phyloP scores from a whole-genome alignment of 2,888 invertebrate genomes.

The Cephonodes hylas region DNA sequence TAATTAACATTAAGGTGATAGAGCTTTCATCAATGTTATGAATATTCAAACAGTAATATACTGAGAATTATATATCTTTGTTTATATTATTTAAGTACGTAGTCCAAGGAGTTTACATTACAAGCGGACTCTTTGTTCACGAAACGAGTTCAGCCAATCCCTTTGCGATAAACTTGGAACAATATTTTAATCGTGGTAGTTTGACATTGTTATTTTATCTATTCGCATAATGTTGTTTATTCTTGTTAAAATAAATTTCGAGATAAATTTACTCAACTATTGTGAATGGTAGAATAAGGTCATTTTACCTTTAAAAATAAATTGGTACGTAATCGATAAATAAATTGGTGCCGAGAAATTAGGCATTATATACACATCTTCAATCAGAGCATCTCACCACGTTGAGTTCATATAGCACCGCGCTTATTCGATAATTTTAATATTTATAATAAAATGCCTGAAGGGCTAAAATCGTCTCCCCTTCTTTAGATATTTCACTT shows the following conservation, averaged over 20 bases:
- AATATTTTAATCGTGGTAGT: background rate
- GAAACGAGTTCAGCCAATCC: background rate
- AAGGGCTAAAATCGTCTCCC: no score
- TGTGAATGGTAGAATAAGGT: background rate
- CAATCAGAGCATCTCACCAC: no score
- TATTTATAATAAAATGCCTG: background rate
- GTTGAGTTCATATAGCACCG: background rate
- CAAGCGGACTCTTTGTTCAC: background rate
- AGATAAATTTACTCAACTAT: background rate
- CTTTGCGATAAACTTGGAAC: background rate
- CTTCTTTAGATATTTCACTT: no score
- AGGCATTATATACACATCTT: no score
- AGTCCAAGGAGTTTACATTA: no score
- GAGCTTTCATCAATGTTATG: background rate
- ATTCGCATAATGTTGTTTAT: background rate
- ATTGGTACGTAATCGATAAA: no score
- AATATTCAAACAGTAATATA: background rate
- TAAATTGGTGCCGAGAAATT: no score
- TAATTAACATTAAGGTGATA: no score
- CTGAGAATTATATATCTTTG: background rate
- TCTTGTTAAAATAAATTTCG: background rate
- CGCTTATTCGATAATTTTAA: background rate
- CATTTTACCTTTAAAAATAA: background rate
- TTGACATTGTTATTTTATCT: background rate
- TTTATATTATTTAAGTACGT: no score